These are phyloP conservation scores for Tetheella fluctuosa DNA, from an alignment of 2,888 invertebrate genomes.

Conservation along the genomic window DNA sequence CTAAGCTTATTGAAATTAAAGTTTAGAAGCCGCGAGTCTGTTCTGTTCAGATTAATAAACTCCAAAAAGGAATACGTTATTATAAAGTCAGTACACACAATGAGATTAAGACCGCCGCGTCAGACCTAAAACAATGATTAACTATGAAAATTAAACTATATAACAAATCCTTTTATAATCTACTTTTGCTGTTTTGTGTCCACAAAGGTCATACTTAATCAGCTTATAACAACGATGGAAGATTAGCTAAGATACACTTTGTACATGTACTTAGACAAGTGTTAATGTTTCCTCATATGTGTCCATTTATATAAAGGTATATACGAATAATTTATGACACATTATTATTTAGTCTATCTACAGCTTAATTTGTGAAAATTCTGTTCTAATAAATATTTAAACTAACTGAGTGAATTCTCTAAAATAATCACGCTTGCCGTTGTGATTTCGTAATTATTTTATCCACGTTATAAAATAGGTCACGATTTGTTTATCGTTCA, in stretches of 20 bases:
- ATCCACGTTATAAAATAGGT: too few relatives aligned
- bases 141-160: slow-evolving; percentile 23
- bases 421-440: too few relatives aligned
- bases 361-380: background rate
- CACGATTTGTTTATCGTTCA: too few relatives aligned
- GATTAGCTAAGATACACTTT: slow-evolving; percentile 27
- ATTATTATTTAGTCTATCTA: background rate
- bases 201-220: slow-evolving; percentile 37
- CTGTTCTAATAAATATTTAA: too few relatives aligned
- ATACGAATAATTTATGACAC: background rate
- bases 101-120: slow-evolving; percentile 25
- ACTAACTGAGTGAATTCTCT: too few relatives aligned
- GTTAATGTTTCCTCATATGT: background rate
- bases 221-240: slow-evolving; percentile 30
- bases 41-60: slow-evolving; percentile 27
- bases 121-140: slow-evolving; percentile 24
- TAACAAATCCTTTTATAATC: slow-evolving; percentile 28
- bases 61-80: slow-evolving; percentile 28
- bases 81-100: slow-evolving; percentile 25
- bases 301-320: background rate
- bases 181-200: slow-evolving; percentile 22
- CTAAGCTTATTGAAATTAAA: slow-evolving; percentile 18
- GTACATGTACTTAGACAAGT: slow-evolving; percentile 18
- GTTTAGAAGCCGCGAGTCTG: slow-evolving; percentile 15
- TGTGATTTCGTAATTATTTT: too few relatives aligned